Base-by-base conservation (phyloP, 2,888 invertebrate species). In the Mimumesa dahlbomi region DNA sequence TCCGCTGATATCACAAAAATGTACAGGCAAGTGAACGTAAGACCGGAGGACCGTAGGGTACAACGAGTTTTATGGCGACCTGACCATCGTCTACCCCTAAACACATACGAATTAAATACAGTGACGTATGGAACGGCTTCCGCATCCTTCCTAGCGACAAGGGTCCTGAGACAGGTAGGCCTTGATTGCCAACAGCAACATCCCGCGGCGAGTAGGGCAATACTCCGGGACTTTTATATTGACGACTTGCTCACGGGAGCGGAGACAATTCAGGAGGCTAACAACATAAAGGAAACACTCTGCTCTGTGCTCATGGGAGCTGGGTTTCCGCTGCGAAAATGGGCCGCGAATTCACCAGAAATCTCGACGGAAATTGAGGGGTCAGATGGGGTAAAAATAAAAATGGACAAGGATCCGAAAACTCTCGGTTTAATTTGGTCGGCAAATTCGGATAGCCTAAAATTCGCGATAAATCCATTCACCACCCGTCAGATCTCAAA, bases 211-310 rank as follows among this genome's bases (percentile, higher is more conserved):
- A 40, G 36, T 2, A 1, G 2, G 5, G 43, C n/a, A 9, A 54
- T 54, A 3, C 1, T 31, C 0, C 5, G 31, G 5, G 54, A 54
- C 14, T 54, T 54, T 19, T 54, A 54, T 18, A 43, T 54, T 6
- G 54, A 43, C 13, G 54, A 54, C 5, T 43, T 54, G 13, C 9
- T 54, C 3, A 54, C 54, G 1, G 54, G 54, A 0, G 11, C 42
- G 7, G 16, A 42, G 4, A 19, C 4, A 14, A 42, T 16, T 14
- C 4, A 25, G 7, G 25, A 3, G 4, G 25, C 25, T 5, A 3
- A 7, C 3, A 25, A 7, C 7, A 3, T 25, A 7, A 25, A 5
- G 7, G 4, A 7, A 5, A 7, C 3, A 3, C 25, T 25, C 25
- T 25, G 4, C 3, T 5, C 7, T 25, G 25, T 25, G 7, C 3